Base-by-base conservation (phyloP, 2,797 vertebrate species). In the Poeciliopsis infans region DNA sequence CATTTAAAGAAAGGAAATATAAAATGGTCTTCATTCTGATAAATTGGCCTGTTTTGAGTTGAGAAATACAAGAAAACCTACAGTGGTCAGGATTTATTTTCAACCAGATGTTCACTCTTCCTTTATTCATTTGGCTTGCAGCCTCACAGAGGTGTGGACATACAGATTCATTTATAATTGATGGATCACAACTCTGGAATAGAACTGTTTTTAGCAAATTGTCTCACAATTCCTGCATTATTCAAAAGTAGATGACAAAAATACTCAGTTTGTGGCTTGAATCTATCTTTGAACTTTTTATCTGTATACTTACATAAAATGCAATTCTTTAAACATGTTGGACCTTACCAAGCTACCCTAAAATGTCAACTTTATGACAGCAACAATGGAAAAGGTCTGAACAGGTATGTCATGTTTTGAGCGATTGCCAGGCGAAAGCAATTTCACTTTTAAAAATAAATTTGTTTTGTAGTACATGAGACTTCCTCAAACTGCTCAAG, bases 51-150 rank as follows among this genome's bases (percentile, higher is more conserved):
- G 41, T 70, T 70, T 46, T 70, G 5, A 70, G 41, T 46, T 70
- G 5, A 28, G 25, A 45, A 45, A 45, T 39, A 45, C 23, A 45
- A 46, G 2, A 45, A 46, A 70, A 16, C 13, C 13, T 28, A 25
- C 10, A n/a, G 25, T n/a, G 12, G 66, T 23, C 18, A 45, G 11
- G n/a, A 13, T 70, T n/a, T 45, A n/a, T 28, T 45, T 46, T 70
- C 25, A 45, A 16, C 23, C 68, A 28, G 41, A 45, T 28, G 68
- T 16, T 70, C 41, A 46, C 68, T 70, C 12, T 16, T 70, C 25
- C 46, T 46, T 70, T 70, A 70, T 75, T 72, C 10, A 72, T 72
- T 31, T 72, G 46, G 46, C 71, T 72, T 72, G 45, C 46, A 51
- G 46, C 28, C 31, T 18, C 46, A 72, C 71, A 72, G 45, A 46